Evolutionary conservation across 2,888 invertebrate genomes (phyloP).

Genomic region (Coenonympha arcania): DNA sequence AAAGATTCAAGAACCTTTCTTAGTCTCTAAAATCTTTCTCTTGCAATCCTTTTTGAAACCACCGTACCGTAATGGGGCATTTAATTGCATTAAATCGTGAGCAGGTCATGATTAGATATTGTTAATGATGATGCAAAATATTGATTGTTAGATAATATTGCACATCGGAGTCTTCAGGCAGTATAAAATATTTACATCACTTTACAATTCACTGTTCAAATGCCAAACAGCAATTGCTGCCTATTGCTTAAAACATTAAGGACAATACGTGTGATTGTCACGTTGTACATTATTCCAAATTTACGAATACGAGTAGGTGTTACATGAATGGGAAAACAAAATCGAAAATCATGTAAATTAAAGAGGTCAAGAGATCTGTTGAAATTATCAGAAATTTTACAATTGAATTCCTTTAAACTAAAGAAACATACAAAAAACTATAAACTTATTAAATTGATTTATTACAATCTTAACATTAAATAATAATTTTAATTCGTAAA

Average conservation of each 20-base stretch:
- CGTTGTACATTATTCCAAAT: neutral
- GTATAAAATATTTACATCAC: slow-evolving; percentile 1
- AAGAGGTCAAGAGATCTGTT: neutral
- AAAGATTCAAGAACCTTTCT: too few species aligned
- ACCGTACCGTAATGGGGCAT: too few species aligned
- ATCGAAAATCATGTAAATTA: slow-evolving; percentile 7
- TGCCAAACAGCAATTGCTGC: neutral
- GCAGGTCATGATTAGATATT: neutral
- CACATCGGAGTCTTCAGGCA: neutral
- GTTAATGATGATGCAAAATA: neutral
- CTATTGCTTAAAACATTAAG: slow-evolving; percentile 8
- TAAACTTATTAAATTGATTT: too few species aligned
- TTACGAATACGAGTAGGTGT: neutral
- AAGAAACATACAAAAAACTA: too few species aligned
- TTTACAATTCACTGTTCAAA: neutral
- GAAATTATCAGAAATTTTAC: neutral
- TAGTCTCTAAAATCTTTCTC: too few species aligned
- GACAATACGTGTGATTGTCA: neutral
- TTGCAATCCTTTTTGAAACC: too few species aligned
- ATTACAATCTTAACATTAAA: too few species aligned
- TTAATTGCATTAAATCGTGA: too few species aligned
- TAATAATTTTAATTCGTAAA: too few species aligned
- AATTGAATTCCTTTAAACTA: too few species aligned
- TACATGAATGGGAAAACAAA: slow-evolving; percentile 8
- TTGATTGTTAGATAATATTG: neutral